Conservation (phyloP, 2,888 invertebrate genomes). For the Apodemia mormo region DNA sequence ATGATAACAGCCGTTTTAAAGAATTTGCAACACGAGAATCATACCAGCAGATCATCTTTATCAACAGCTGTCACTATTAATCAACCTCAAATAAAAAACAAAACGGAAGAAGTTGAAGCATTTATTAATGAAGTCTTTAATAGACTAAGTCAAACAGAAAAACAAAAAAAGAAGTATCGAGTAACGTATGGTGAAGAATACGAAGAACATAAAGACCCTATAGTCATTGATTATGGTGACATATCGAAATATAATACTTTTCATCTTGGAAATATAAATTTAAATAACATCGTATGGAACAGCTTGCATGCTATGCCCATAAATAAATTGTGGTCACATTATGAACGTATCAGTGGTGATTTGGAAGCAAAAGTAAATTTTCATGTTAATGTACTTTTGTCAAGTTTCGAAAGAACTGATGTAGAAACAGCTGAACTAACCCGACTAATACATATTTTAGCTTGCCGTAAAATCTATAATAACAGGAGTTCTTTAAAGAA, state of each 20-base stretch:
- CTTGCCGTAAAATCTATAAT: slow-evolving; percentile 66
- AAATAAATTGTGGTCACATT: slow-evolving; percentile 57
- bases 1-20: slow-evolving; percentile 56
- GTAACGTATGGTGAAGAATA: slow-evolving; percentile 65
- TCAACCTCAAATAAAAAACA: slow-evolving; percentile 43
- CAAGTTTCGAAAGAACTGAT: slow-evolving; percentile 66
- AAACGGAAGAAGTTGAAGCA: slow-evolving; percentile 50
- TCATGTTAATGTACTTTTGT: slow-evolving; percentile 63
- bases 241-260: slow-evolving; percentile 59
- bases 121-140: slow-evolving; percentile 59
- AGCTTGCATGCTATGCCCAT: slow-evolving; percentile 61
- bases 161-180: slow-evolving; percentile 55
- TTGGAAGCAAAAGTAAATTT: slow-evolving; percentile 65
- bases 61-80: slow-evolving; percentile 45
- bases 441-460: slow-evolving; percentile 63
- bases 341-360: slow-evolving; percentile 47
- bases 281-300: slow-evolving; percentile 56
- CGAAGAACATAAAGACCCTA: slow-evolving; percentile 60
- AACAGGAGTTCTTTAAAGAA: slow-evolving; percentile 68
- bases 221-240: slow-evolving; percentile 64
- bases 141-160: slow-evolving; percentile 55
- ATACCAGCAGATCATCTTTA: slow-evolving; percentile 47
- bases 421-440: slow-evolving; percentile 63
- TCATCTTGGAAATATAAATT: slow-evolving; percentile 63
- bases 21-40: slow-evolving; percentile 37